phyloP scores from a whole-genome alignment of 2,888 invertebrate species.

The Sarcophaga caerulescens region DNA sequence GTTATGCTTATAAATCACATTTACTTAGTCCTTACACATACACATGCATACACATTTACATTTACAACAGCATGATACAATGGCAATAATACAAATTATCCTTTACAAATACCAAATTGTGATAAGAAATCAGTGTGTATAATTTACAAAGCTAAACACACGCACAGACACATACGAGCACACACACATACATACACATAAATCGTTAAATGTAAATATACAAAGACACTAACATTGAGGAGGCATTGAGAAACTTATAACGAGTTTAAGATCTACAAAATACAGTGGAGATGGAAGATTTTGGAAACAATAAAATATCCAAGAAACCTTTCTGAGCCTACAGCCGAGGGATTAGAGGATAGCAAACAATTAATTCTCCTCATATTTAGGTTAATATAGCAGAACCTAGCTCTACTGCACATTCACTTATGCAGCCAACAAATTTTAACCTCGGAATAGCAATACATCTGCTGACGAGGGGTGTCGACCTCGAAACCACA shows the following conservation, averaged over 20 bases:
- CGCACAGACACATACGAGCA: neutral
- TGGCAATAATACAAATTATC: conserved; percentile 22
- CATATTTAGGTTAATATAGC: no score
- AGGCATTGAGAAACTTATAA: neutral
- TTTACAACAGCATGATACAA: neutral
- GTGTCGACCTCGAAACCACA: no score
- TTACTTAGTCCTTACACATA: neutral
- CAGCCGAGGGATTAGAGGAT: no score
- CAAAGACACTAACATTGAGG: neutral
- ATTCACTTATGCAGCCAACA: no score
- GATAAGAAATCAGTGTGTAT: conserved; percentile 17
- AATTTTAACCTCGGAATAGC: no score
- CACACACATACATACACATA: neutral
- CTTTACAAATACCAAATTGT: conserved; percentile 2
- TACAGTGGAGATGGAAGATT: neutral
- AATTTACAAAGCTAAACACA: neutral
- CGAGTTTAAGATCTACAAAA: neutral
- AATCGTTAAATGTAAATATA: neutral
- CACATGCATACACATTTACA: neutral
- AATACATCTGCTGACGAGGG: no score
- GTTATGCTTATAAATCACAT: conserved; percentile 4
- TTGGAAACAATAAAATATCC: no score
- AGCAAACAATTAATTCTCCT: no score
- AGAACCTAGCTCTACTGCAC: no score
- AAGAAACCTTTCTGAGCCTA: no score